These are phyloP conservation scores for Cottus gobio DNA, from an alignment of 2,113 vertebrate species.

Conservation along the genomic window DNA sequence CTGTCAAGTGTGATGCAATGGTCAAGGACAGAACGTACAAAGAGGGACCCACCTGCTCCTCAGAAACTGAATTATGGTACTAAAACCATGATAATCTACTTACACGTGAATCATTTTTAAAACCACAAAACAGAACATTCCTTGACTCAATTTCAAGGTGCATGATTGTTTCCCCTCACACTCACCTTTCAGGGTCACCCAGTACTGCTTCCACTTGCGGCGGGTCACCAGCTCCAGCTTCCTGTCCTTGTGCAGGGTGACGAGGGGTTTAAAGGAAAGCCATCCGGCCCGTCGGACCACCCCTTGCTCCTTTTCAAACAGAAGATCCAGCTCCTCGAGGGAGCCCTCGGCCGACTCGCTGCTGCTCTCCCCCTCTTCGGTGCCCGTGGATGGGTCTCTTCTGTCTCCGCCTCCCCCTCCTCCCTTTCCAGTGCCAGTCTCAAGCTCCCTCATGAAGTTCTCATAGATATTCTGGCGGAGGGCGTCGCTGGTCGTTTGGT, in stretches of 20 bases:
- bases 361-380: conserved; percentile 87
- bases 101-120: conserved; percentile 15
- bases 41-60: background rate
- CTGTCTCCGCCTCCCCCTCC: conserved; percentile 52
- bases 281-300: conserved; percentile 95
- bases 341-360: conserved; percentile 91
- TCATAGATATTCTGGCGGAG: conserved; percentile 93
- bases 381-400: conserved; percentile 74
- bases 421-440: conserved; percentile 80
- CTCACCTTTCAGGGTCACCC: conserved; percentile 96
- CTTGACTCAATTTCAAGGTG: conserved; percentile 9
- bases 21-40: conserved; percentile 21
- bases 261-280: conserved; percentile 95
- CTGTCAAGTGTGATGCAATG: conserved; percentile 7
- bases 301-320: conserved; percentile 97
- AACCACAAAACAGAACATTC: conserved; percentile 24
- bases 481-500: conserved; percentile 81
- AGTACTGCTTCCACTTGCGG: conserved; percentile 96
- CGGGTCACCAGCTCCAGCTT: conserved; percentile 94
- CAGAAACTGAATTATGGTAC: conserved; percentile 27
- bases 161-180: background rate
- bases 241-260: conserved; percentile 95
- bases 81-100: conserved; percentile 31
- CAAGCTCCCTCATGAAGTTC: conserved; percentile 94
- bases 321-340: conserved; percentile 92